Percentiles rank a stretch among this genome's conserved stretches.
Conservation (phyloP, 2,113 vertebrate species). For the Grammomys surdaster region DNA sequence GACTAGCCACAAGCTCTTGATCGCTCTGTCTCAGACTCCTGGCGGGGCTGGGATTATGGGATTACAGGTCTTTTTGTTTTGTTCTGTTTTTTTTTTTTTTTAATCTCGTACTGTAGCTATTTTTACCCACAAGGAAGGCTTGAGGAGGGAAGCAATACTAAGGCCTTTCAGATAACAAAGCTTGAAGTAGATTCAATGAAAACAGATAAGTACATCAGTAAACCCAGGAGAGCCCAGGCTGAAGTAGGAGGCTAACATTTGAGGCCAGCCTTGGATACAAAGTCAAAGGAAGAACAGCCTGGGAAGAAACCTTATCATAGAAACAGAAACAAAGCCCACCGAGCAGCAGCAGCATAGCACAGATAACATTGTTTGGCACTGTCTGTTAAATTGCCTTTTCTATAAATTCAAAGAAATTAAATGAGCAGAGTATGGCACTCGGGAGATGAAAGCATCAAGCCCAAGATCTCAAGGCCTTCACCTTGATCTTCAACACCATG, state of each 20-base stretch:
- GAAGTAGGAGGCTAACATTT: background rate
- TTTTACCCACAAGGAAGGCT: background rate
- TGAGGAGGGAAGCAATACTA: background rate
- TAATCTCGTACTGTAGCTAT: background rate
- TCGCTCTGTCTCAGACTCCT: background rate
- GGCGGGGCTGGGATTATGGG: background rate
- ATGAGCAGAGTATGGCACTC: background rate
- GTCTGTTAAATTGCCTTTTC: background rate
- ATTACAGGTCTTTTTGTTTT: background rate
- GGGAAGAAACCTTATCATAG: background rate
- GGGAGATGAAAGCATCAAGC: background rate
- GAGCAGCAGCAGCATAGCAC: background rate
- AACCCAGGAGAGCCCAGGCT: background rate
- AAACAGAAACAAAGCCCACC: background rate
- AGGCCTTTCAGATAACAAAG: background rate
- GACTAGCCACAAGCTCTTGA: background rate
- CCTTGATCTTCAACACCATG: background rate
- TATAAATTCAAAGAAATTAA: background rate
- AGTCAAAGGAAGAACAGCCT: background rate
- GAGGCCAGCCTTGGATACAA: background rate
- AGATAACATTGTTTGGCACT: background rate
- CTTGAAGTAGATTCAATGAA: slow-evolving; percentile 28
- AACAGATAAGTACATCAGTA: background rate
- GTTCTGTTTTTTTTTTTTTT: background rate
- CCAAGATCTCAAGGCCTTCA: background rate